These are phyloP conservation scores for Dicyrtomina minuta DNA, from an alignment of 2,888 invertebrate genomes.

Conservation along the genomic window DNA sequence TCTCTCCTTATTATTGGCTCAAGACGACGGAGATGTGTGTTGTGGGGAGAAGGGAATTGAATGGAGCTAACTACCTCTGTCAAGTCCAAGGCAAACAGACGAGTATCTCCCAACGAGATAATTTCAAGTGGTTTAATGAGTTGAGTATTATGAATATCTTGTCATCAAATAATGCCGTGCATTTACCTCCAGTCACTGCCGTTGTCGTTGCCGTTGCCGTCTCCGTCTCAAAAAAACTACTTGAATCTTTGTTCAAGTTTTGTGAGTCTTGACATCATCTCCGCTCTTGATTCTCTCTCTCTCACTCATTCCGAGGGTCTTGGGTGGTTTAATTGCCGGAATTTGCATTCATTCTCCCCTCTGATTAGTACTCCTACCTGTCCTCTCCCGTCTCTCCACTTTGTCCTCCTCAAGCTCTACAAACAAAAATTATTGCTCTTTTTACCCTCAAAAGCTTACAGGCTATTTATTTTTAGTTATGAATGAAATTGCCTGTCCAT, in stretches of 20 bases:
- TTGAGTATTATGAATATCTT: background rate
- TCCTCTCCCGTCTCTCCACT: background rate
- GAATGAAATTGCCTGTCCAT: slow-evolving; percentile 1
- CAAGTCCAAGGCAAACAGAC: background rate
- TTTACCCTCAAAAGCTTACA: background rate
- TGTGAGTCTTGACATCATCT: background rate
- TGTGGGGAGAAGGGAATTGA: background rate
- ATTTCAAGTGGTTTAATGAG: slow-evolving; percentile 16
- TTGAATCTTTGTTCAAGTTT: background rate
- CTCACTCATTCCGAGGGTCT: background rate
- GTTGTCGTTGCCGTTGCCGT: no score
- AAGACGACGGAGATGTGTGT: background rate
- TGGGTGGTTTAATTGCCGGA: slow-evolving; percentile 16
- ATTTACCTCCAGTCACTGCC: background rate
- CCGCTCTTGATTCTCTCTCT: slow-evolving; percentile 10
- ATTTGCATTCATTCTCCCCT: slow-evolving; percentile 15
- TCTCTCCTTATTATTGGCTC: background rate
- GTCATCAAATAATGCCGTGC: background rate
- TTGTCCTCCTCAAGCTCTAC: background rate
- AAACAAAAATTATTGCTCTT: no score
- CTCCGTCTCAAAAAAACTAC: no score
- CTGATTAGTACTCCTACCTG: background rate
- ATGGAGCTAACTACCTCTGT: background rate
- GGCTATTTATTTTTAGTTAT: background rate
- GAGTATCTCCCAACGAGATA: background rate